These are phyloP conservation scores for Scaptomyza cyrtandrae DNA, from an alignment of 2,888 invertebrate genomes.

Conservation along the genomic window DNA sequence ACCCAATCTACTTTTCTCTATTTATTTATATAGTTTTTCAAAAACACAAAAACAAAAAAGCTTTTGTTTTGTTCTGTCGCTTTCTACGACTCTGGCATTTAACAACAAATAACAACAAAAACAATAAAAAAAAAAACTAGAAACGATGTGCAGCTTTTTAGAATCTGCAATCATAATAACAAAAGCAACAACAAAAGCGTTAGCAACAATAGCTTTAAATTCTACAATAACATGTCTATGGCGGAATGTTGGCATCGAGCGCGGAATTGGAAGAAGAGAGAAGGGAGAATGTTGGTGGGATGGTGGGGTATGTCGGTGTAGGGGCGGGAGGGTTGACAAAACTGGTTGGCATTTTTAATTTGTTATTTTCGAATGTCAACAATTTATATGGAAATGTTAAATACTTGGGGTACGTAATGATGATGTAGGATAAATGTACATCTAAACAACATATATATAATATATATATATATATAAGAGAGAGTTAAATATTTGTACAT, in stretches of 20 bases:
- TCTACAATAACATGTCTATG: conserved; percentile 2
- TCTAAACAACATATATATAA: neutral
- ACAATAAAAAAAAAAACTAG: neutral
- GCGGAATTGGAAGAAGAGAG: too few relatives aligned
- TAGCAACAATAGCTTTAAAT: neutral
- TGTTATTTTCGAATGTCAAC: neutral
- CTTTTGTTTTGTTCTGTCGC: conserved; percentile 12
- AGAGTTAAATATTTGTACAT: too few relatives aligned
- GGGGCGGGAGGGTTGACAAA: neutral
- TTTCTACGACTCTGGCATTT: neutral
- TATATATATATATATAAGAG: neutral
- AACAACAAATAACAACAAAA: neutral
- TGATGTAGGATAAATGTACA: neutral
- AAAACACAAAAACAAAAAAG: neutral
- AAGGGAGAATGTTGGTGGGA: neutral
- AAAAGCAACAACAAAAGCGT: neutral
- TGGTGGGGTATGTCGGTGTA: neutral
- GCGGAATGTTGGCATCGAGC: too few relatives aligned
- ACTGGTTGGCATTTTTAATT: neutral
- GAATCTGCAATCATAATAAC: conserved; percentile 1
- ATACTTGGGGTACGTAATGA: neutral
- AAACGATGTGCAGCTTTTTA: neutral
- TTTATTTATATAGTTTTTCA: conserved; percentile 4
- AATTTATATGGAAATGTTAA: neutral
- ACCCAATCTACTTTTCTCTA: conserved; percentile 45